These are phyloP conservation scores for Sylvia borin DNA, from an alignment of 2,797 vertebrate genomes.

Conservation along the genomic window DNA sequence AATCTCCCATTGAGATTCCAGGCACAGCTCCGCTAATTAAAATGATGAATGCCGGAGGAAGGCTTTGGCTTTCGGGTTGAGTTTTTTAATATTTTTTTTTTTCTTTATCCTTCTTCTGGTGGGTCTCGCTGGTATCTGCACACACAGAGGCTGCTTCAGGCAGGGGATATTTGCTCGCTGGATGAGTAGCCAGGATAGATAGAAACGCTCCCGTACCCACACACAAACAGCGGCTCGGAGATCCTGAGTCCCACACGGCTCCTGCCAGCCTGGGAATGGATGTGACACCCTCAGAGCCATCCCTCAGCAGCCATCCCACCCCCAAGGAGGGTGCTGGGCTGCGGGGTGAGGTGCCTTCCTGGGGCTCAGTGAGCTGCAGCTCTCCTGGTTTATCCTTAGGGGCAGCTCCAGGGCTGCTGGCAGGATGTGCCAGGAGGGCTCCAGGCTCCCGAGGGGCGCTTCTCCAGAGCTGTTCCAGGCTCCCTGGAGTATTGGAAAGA, in stretches of 20 bases:
- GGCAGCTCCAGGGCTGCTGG: not conserved
- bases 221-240: not conserved
- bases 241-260: not conserved
- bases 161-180: not conserved
- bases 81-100: not conserved
- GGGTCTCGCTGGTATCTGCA: slow-evolving; percentile 41
- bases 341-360: accelerated
- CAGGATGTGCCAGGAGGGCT: not conserved
- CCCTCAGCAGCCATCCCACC: accelerated
- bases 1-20: slow-evolving; percentile 72
- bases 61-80: slow-evolving; percentile 26
- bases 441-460: not conserved
- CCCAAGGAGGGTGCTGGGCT: not conserved
- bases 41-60: slow-evolving; percentile 65
- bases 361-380: not conserved
- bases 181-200: not conserved
- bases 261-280: accelerated
- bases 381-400: not conserved
- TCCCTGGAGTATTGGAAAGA: not conserved
- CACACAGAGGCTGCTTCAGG: slow-evolving; percentile 28
- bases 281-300: not conserved
- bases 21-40: slow-evolving; percentile 72
- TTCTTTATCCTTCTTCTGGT: not conserved
- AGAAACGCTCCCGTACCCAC: slow-evolving; percentile 5
- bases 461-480: not conserved